Evolutionary conservation across 2,113 vertebrate genomes (phyloP).

Genomic region (Spermophilus dauricus): DNA sequence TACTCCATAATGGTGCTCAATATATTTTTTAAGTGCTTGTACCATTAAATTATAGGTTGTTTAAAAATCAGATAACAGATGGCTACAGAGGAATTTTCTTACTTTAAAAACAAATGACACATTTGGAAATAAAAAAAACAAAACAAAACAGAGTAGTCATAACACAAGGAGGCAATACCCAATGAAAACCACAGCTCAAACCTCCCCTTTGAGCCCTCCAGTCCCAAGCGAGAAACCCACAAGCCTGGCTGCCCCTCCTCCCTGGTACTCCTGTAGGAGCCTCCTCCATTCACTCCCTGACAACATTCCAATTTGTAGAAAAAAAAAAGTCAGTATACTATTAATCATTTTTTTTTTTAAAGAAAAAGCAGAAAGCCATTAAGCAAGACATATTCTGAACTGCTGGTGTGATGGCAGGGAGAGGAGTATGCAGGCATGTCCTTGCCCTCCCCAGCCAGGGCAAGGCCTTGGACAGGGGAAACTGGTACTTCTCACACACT

Average conservation of each 20-base stretch:
- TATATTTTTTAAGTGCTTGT: slow-evolving; percentile 59
- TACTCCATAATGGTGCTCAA: neutral
- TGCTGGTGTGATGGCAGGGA: neutral
- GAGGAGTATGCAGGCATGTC: rapidly evolving
- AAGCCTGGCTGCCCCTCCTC: neutral
- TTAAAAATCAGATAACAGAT: slow-evolving; percentile 54
- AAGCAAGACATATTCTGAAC: neutral
- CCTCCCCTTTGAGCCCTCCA: neutral
- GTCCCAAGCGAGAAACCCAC: neutral
- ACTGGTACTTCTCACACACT: neutral
- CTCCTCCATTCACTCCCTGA: neutral
- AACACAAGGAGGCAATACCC: neutral
- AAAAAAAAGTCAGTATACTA: neutral
- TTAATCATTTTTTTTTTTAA: neutral
- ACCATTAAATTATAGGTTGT: slow-evolving; percentile 58
- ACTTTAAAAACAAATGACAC: slow-evolving; percentile 42
- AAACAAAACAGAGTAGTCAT: neutral
- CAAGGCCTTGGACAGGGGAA: neutral
- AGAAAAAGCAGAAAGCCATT: neutral
- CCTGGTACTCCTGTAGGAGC: too few species aligned
- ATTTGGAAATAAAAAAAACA: neutral
- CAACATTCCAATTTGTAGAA: neutral
- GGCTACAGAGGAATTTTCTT: slow-evolving; percentile 5
- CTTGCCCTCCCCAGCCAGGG: neutral
- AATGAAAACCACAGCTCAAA: neutral